phyloP scores from a whole-genome alignment of 2,797 vertebrate species.

The Dryobates pubescens region DNA sequence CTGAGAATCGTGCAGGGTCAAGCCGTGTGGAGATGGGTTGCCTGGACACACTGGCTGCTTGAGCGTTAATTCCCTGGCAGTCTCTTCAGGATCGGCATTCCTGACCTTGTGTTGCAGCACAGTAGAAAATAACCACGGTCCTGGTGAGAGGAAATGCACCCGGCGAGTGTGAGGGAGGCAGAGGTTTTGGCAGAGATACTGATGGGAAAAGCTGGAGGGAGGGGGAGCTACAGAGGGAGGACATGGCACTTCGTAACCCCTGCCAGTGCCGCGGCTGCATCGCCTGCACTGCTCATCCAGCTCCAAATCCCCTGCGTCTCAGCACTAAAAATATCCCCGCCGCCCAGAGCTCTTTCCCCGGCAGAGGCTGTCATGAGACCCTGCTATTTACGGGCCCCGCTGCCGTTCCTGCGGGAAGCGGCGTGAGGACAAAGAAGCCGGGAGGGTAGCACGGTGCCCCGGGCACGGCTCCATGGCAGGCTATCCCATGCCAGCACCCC shows the following conservation, averaged over 20 bases:
- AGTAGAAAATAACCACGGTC: conserved; percentile 51
- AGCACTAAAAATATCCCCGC: conserved; percentile 71
- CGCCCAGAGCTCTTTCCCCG: conserved; percentile 52
- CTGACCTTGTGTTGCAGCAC: conserved; percentile 42
- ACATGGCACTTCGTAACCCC: conserved; percentile 38
- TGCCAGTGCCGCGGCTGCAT: background rate
- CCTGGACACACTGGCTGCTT: background rate
- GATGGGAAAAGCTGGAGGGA: background rate
- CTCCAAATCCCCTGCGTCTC: conserved; percentile 58
- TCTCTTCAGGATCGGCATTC: background rate
- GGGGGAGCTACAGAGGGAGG: background rate
- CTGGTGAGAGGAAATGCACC: conserved; percentile 35
- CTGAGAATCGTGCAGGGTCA: background rate
- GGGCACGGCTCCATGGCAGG: background rate
- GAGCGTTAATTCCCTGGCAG: background rate
- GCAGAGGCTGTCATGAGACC: conserved; percentile 69
- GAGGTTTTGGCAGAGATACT: conserved; percentile 44
- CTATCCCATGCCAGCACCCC: background rate
- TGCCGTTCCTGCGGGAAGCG: conserved; percentile 23
- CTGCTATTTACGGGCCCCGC: conserved; percentile 69
- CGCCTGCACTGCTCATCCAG: conserved; percentile 11
- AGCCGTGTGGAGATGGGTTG: background rate
- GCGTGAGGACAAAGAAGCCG: background rate
- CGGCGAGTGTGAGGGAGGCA: background rate
- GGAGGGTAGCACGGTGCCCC: background rate